These are phyloP conservation scores for Catharus ustulatus DNA, from an alignment of 2,797 vertebrate genomes.

Conservation along the genomic window DNA sequence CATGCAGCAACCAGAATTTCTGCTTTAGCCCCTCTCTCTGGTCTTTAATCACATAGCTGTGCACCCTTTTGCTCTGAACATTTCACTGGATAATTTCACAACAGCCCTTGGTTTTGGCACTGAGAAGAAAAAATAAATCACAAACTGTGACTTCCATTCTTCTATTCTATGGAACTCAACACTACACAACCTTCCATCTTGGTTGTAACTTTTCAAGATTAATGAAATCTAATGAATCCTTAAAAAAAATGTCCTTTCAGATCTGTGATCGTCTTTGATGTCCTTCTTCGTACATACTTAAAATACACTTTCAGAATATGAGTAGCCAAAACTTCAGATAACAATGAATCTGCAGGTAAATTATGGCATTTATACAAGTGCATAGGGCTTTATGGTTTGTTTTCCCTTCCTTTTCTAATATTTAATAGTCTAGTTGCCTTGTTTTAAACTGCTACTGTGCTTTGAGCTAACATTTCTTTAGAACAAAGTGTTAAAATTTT, in stretches of 20 bases:
- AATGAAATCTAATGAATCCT: neutral
- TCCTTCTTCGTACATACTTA: neutral
- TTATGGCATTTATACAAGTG: neutral
- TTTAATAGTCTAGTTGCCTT: neutral
- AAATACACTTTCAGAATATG: neutral
- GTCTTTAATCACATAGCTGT: neutral
- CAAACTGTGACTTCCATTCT: neutral
- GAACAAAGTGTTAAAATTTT: neutral
- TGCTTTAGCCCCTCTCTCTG: neutral
- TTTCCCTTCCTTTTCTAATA: neutral
- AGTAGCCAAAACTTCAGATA: neutral
- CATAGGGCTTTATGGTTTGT: neutral
- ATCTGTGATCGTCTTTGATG: neutral
- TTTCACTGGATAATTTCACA: neutral
- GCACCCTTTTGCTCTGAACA: neutral
- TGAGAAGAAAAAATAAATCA: neutral
- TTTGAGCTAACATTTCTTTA: neutral
- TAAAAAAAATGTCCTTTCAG: neutral
- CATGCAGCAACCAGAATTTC: neutral
- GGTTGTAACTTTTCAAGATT: neutral
- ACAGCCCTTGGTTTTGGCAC: rapidly evolving
- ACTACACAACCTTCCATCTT: neutral
- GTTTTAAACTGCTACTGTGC: neutral
- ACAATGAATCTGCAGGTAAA: neutral
- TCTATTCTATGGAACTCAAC: neutral